These are phyloP conservation scores for Chymomyza procnemis DNA, from an alignment of 2,888 invertebrate genomes.

Conservation along the genomic window DNA sequence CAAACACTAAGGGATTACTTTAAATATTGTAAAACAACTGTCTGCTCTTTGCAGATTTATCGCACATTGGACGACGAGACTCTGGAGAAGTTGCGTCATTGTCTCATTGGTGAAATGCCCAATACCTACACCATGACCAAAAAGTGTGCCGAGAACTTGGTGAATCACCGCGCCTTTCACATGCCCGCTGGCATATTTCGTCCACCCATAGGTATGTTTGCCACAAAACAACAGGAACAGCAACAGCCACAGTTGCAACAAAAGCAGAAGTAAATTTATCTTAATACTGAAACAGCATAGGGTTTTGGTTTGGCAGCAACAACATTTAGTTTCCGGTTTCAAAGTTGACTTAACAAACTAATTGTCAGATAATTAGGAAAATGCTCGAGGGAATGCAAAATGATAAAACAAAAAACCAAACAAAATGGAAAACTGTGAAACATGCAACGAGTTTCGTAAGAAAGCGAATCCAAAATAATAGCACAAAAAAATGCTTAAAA, in stretches of 20 bases:
- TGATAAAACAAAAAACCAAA: slow-evolving; percentile 14
- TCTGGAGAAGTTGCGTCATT: slow-evolving; percentile 77
- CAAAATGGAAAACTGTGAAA: slow-evolving; percentile 2
- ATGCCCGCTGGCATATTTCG: slow-evolving; percentile 79
- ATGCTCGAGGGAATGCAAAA: slow-evolving; percentile 48
- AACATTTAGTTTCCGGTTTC: slow-evolving; percentile 35
- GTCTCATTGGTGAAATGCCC: slow-evolving; percentile 77
- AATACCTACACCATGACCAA: slow-evolving; percentile 79
- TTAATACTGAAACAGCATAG: background rate
- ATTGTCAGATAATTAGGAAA: slow-evolving; percentile 74
- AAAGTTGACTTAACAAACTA: slow-evolving; percentile 68
- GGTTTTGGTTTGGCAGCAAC: background rate
- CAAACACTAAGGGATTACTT: background rate
- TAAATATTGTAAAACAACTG: background rate
- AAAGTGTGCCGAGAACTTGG: slow-evolving; percentile 78
- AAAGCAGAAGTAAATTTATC: too few relatives aligned
- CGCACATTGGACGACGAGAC: slow-evolving; percentile 76
- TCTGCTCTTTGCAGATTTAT: slow-evolving; percentile 71
- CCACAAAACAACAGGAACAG: background rate
- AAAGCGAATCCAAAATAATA: slow-evolving; percentile 4
- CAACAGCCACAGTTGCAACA: background rate
- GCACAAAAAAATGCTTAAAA: background rate
- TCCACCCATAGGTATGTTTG: slow-evolving; percentile 78
- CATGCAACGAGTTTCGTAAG: slow-evolving; percentile 1
- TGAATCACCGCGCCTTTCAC: slow-evolving; percentile 77